A percentile compares a stretch with the other conserved stretches of the same genome.
Conservation (phyloP, 1,140 invertebrate species). For the Octopus sinensis region DNA sequence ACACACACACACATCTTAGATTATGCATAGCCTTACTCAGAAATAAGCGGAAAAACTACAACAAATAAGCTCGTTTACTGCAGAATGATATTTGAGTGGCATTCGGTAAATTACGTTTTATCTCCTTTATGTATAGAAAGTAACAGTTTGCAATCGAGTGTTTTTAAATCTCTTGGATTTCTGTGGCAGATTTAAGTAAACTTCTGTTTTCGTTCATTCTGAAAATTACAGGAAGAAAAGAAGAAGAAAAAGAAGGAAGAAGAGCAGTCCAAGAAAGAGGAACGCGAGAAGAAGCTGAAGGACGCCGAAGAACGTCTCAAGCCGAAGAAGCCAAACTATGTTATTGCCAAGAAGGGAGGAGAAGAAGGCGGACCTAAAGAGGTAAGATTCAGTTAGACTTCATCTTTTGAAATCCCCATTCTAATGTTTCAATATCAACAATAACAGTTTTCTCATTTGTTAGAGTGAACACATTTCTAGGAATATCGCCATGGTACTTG, state of each 20-base stretch:
- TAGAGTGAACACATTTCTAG: too few species aligned
- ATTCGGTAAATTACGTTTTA: too few species aligned
- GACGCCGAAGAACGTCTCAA: slow-evolving; percentile 38
- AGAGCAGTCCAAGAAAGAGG: slow-evolving; percentile 37
- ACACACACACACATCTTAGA: too few species aligned
- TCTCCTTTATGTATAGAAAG: too few species aligned
- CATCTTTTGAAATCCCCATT: not conserved
- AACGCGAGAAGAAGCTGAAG: slow-evolving; percentile 36
- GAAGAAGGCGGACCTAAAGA: slow-evolving; percentile 25
- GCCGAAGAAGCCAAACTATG: slow-evolving; percentile 43
- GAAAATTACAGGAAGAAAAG: slow-evolving; percentile 32
- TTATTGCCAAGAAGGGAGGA: slow-evolving; percentile 42
- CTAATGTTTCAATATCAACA: not conserved
- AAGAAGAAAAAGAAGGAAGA: slow-evolving; percentile 42
- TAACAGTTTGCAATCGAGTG: too few species aligned
- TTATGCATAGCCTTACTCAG: too few species aligned
- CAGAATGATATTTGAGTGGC: too few species aligned
- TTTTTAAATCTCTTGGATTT: too few species aligned
- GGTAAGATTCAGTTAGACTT: not conserved
- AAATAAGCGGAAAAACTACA: too few species aligned
- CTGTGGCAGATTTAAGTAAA: too few species aligned
- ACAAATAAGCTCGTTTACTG: too few species aligned
- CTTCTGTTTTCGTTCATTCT: not conserved
- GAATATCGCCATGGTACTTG: too few species aligned
- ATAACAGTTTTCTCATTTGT: not conserved